Evolutionary conservation across 2,797 vertebrate genomes (phyloP).

Genomic region (Premnoplex brunnescens): DNA sequence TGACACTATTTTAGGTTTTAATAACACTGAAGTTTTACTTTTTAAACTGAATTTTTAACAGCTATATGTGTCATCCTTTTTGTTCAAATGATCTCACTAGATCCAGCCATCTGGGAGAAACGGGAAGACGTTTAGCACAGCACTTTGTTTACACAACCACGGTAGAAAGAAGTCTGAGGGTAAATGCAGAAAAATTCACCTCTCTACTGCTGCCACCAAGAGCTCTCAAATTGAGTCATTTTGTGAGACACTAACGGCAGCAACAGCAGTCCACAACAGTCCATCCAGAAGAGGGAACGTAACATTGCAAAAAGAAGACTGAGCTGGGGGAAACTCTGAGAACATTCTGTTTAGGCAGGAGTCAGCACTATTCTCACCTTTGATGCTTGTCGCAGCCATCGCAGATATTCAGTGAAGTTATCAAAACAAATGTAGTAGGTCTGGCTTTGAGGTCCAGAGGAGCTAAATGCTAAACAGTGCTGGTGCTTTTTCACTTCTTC

Average conservation of each 20-base stretch:
- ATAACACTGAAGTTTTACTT: not conserved
- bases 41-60: not conserved
- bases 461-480: constrained; percentile 98
- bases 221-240: not conserved
- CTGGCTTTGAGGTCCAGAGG: constrained; percentile 95
- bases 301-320: not conserved
- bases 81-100: not conserved
- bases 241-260: not conserved
- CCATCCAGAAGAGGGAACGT: not conserved
- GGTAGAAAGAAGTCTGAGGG: not conserved
- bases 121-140: not conserved
- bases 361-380: constrained; percentile 79
- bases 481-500: constrained; percentile 98
- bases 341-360: not conserved
- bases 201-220: not conserved
- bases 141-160: not conserved
- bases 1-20: not conserved
- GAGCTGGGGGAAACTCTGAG: not conserved
- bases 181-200: not conserved
- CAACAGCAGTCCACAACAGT: not conserved
- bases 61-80: not conserved
- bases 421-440: constrained; percentile 97
- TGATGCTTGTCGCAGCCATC: constrained; percentile 94
- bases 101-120: not conserved
- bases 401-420: constrained; percentile 95